Percentiles rank a stretch among this genome's conserved stretches.
Conservation (phyloP, 2,888 invertebrate genomes). For the Leucophenga maculata region DNA sequence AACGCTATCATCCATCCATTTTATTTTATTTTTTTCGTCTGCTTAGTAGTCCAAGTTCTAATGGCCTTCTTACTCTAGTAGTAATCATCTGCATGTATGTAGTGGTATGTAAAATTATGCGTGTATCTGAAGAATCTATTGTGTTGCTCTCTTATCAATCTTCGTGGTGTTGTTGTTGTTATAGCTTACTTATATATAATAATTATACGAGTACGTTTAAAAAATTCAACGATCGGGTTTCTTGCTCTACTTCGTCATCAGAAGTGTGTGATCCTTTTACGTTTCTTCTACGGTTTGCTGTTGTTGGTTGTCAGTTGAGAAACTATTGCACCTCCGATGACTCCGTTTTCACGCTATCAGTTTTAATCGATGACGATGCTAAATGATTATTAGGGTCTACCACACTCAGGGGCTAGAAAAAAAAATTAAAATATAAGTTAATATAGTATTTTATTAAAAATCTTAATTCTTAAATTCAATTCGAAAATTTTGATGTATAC, state of each 20-base stretch:
- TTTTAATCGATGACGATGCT: constrained; percentile 76
- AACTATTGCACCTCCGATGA: constrained; percentile 86
- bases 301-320: constrained; percentile 33
- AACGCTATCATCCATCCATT: no score
- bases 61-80: no score
- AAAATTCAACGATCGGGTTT: constrained; percentile 47
- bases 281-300: no score
- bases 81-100: no score
- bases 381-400: constrained; percentile 89
- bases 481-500: background rate
- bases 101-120: no score
- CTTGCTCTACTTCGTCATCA: constrained; percentile 8
- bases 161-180: constrained; percentile 40
- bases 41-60: no score
- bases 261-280: no score
- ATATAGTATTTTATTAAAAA: background rate
- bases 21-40: no score
- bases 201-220: background rate
- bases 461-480: constrained; percentile 11
- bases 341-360: constrained; percentile 81
- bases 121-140: no score
- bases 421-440: constrained; percentile 39
- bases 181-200: background rate
- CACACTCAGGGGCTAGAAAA: constrained; percentile 81
- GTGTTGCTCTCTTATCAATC: no score